Base-by-base conservation (phyloP, 2,888 invertebrate species). In the Rugalucina vietnamica region DNA sequence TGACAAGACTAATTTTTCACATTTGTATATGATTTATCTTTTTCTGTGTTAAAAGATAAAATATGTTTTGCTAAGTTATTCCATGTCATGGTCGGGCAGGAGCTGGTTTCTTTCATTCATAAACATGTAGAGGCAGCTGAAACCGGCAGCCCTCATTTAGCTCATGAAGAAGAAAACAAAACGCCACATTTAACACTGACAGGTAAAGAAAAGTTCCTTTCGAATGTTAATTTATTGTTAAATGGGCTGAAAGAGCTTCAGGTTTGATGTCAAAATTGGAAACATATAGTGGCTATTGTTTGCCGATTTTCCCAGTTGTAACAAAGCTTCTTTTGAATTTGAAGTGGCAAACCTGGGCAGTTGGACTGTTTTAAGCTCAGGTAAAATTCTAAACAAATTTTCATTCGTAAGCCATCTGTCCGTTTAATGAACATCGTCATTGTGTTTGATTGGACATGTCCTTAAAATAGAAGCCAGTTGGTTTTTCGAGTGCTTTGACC, bases 401-500 rank as follows among this genome's bases (percentile, higher is more conserved):
- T 34, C 34, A 10, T 3, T 12, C 4, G 34, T 65, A n/a, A 34
- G 65, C 65, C 65, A 65, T 65, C 65, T 65, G 65, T 29, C 65
- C 18, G 21, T 29, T 18, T 29, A 29, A 34, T 34, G 34, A 65
- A 65, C 65, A 65, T 34, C 34, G 32, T 65, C 34, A 65, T 65
- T 65, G 65, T 65, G 14, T 50, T 32, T 24, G 21, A 74, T 29
- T 27, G 36, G 43, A 49, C 12, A 27, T 50, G 21, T 74, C 37
- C 49, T 74, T 74, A 34, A 54, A 74, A 36, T 54, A 74, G 43
- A 49, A 74, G 54, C 14, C 49, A 74, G 54, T 74, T 34, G 49
- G 34, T 74, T 54, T 50, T 74, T 74, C 71, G 78, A 84, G 75
- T 82, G 65, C 34, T 65, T n/a, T 65, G 65, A 65, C 65, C 65